Evolutionary conservation across 2,888 invertebrate genomes (phyloP), one percentile per base, ranked within the genome.

Genomic region (Mechanitis messenoides): DNA sequence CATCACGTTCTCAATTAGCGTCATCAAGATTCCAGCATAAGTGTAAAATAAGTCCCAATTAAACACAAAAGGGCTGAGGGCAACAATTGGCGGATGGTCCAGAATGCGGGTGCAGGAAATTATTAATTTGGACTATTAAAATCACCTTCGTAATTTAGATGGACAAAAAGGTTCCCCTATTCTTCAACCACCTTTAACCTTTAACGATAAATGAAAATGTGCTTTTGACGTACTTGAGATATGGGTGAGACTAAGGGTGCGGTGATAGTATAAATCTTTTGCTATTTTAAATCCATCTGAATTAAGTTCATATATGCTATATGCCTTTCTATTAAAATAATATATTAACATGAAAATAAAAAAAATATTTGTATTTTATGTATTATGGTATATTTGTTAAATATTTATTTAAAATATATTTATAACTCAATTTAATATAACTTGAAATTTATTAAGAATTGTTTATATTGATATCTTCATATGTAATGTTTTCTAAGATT

Each of bases 61-160:
- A 72, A 61, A 70, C 61, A 72, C 71, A 72, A 71, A 73, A 68
- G 68, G 70, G 69, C 68, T 63, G 58, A 65, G 63, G 68, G 66
- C 61, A 45, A 59, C 71, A 68, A 69, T 68, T 70, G 64, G 68
- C 66, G 63, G 70, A 60, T 59, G 64, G 69, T 66, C 64, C 64
- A 64, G 61, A 70, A 74, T 75, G 75, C 73, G 74, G 75, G 76
- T 64, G 65, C 62, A 69, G 74, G 75, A 77, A 74, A 74, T 74
- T 76, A 74, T 74, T 78, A 76, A 76, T 77, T 78, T 77, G 72
- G 71, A 71, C 74, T 71, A 74, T 76, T 76, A 76, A 74, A 72
- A 72, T 74, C 74, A 78, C 76, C 76, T 77, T 71, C 64, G 65
- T 72, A 73, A 73, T 73, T 73, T 72, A 72, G 72, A 72, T 65